Evolutionary conservation across 1,140 invertebrate genomes (phyloP), one percentile per base, ranked within the genome.

Genomic region (Stegodyphus mimosarum): DNA sequence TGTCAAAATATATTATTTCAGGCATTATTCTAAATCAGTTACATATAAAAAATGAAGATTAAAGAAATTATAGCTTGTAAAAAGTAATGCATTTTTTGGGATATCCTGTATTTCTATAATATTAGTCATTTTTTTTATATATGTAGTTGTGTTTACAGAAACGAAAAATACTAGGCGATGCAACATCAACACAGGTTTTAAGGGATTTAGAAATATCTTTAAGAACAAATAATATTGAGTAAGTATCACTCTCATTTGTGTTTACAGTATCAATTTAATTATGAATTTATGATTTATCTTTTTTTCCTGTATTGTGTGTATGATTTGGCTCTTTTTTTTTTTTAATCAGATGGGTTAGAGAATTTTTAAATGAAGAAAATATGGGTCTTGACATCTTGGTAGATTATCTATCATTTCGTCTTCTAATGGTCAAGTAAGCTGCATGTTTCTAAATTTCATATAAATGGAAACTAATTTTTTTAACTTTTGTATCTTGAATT

Each of bases 181-280:
- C 97, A 10, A 99, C 98, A 70, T 99, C 98, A 33, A 99, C 98
- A 48, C 97, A 99, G 93, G 97, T 99, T 86, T 92, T 99, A 51
- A 93, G 98, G 89, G 98, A 99, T 92, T 92, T 99, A 88, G 98
- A 99, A 92, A 99, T 99, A 89, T 99, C 98, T 10, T 92, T 99
- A 79, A 93, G 98, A 88, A 99, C 98, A 69, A 99, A 99, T 92
- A 96, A 98, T 90, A 99, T 99, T 89, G 98, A 99, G 96, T 98
- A 92, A 95, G 95, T 93, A 87, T 63, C 51, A 33, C 3, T 67
- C 52, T 18, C 1, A 7, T 53, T 78, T 53, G 3, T 52, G 48
- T 51, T 15, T 11, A 66, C 17, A 33, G 6, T 78, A 5, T 11
- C 9, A 13, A 50, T 52, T 13, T 53, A 67, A 69, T 15, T 10